phyloP scores from a whole-genome alignment of 1,140 invertebrate species.

The Tetramorium parvispinum region DNA sequence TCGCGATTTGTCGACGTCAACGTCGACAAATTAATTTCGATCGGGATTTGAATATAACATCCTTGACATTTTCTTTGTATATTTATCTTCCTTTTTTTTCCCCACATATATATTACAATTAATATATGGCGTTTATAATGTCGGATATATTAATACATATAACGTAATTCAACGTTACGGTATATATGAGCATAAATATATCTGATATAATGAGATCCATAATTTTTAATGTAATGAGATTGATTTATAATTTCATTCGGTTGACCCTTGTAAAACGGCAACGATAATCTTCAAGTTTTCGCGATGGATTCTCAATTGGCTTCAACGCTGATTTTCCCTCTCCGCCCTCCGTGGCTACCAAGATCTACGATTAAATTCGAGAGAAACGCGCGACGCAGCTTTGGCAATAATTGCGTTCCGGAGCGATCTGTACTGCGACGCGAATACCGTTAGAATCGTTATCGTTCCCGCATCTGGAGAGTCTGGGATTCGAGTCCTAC shows the following conservation, averaged over 20 bases:
- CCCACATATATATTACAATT: background rate
- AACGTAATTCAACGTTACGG: background rate
- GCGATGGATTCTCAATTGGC: background rate
- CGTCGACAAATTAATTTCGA: background rate
- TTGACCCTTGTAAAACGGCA: background rate
- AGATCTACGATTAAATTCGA: background rate
- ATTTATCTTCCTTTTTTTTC: background rate
- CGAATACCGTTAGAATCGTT: constrained; percentile 64
- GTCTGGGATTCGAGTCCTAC: constrained; percentile 45
- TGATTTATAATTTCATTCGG: background rate
- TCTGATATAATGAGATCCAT: too few relatives aligned
- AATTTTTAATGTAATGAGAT: background rate
- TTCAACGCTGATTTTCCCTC: too few relatives aligned
- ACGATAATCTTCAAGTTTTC: background rate
- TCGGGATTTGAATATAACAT: too few relatives aligned
- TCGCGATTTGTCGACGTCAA: background rate
- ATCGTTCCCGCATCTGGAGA: constrained; percentile 45
- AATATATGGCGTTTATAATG: background rate
- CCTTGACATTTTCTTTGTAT: constrained; percentile 7
- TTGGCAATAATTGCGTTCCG: constrained; percentile 9
- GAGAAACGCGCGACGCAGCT: background rate
- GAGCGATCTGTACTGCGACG: background rate
- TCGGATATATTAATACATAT: background rate
- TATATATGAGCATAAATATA: background rate
- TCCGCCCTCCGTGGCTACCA: background rate